phyloP scores from a whole-genome alignment of 2,888 invertebrate species.

The Andrena bucephala region DNA sequence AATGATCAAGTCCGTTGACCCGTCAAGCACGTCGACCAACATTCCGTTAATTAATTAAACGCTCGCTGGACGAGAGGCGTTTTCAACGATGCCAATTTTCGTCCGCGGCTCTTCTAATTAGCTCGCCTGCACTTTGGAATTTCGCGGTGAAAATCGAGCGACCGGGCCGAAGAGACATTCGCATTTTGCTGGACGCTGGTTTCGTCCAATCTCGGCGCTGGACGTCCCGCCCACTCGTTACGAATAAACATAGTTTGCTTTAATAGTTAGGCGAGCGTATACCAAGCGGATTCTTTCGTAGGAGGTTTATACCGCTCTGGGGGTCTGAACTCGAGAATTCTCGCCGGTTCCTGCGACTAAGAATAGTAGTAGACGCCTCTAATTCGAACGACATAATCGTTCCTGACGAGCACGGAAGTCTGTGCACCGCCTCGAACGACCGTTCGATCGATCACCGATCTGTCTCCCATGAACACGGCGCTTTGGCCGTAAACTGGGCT shows the following conservation, averaged over 20 bases:
- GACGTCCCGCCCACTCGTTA: constrained; percentile 65
- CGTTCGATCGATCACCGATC: background rate
- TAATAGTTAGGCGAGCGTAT: constrained; percentile 18
- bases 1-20: background rate
- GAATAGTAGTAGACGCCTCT: background rate
- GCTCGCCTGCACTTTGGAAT: background rate
- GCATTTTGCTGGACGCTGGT: constrained; percentile 70
- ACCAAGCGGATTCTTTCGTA: constrained; percentile 7
- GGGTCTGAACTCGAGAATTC: background rate
- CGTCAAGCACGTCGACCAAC: background rate
- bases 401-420: background rate
- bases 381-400: background rate
- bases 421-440: background rate
- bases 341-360: background rate
- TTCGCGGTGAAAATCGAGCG: constrained; percentile 22
- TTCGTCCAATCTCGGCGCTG: constrained; percentile 74
- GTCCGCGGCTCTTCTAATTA: background rate
- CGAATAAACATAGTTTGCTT: constrained; percentile 7
- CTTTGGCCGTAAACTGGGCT: constrained; percentile 5
- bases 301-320: background rate
- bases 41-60: constrained; percentile 24
- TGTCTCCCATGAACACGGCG: background rate
- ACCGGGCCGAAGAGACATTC: background rate
- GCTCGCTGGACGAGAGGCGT: background rate
- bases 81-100: background rate